phyloP scores from a whole-genome alignment of 2,113 vertebrate genomes.

The Rhadina sibilatrix region DNA sequence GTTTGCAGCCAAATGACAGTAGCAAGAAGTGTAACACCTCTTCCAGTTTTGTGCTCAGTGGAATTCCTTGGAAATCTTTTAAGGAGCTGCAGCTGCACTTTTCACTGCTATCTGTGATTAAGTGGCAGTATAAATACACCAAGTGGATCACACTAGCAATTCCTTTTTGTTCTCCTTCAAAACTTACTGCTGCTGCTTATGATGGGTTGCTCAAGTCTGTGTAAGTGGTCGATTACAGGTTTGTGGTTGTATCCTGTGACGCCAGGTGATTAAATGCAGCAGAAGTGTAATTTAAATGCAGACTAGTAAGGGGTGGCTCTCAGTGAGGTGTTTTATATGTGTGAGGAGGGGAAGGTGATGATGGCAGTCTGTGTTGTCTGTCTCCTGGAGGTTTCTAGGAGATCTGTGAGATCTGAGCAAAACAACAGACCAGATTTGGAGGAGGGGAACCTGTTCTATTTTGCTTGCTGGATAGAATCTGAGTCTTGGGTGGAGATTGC shows the following conservation, averaged over 20 bases:
- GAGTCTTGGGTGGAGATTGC: background rate
- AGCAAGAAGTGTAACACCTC: background rate
- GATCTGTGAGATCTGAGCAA: background rate
- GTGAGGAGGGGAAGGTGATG: background rate
- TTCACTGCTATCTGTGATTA: background rate
- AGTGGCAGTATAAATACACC: background rate
- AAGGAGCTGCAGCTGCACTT: background rate
- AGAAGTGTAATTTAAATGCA: background rate
- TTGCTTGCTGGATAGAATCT: background rate
- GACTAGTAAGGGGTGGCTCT: background rate
- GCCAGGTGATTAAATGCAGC: background rate
- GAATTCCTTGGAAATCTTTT: background rate
- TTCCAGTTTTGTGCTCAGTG: background rate
- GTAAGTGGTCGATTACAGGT: background rate
- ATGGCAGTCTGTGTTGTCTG: background rate
- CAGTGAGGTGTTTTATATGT: background rate
- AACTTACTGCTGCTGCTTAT: background rate
- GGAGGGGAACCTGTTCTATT: rapidly evolving
- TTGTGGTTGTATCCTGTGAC: background rate
- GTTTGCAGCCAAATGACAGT: background rate
- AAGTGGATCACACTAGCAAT: background rate
- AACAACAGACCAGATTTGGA: background rate
- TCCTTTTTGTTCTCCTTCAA: background rate
- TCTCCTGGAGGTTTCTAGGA: background rate
- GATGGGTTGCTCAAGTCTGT: background rate